Evolutionary conservation across 2,113 vertebrate species (phyloP).

Genomic region (Origma solitaria): DNA sequence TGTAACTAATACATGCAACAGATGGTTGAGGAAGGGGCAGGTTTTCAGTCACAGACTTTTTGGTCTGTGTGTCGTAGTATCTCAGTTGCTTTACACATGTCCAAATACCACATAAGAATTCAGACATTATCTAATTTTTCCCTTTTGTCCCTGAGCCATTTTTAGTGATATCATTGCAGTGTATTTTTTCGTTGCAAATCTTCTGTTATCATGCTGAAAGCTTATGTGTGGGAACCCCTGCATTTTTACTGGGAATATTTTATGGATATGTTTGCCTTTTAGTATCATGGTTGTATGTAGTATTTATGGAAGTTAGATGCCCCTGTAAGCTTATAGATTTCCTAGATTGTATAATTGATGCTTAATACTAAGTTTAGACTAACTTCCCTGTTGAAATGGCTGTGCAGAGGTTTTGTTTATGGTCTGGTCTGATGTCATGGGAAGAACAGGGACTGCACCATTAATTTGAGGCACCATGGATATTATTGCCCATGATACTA

Average conservation of each 20-base stretch:
- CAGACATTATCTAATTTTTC: neutral
- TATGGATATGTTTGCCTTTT: neutral
- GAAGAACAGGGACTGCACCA: neutral
- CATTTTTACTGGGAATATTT: neutral
- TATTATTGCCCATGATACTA: neutral
- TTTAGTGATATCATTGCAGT: neutral
- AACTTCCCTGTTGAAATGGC: neutral
- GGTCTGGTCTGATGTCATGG: neutral
- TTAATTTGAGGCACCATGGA: neutral
- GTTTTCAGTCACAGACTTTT: neutral
- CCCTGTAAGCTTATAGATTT: neutral
- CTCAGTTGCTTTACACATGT: neutral
- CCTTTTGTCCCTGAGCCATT: neutral
- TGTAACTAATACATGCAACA: neutral
- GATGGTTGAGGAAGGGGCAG: neutral
- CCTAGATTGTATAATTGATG: neutral
- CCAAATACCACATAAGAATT: neutral
- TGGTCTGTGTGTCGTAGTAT: neutral
- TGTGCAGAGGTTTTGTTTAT: neutral
- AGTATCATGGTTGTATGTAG: neutral
- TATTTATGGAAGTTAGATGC: neutral
- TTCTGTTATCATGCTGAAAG: neutral
- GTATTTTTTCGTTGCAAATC: neutral
- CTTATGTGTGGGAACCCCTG: neutral
- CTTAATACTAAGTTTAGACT: neutral